Percentiles rank a stretch among this genome's conserved stretches.
These are phyloP conservation scores for Oncorhynchus kisutch DNA, from an alignment of 2,113 vertebrate genomes.

Conservation along the genomic window DNA sequence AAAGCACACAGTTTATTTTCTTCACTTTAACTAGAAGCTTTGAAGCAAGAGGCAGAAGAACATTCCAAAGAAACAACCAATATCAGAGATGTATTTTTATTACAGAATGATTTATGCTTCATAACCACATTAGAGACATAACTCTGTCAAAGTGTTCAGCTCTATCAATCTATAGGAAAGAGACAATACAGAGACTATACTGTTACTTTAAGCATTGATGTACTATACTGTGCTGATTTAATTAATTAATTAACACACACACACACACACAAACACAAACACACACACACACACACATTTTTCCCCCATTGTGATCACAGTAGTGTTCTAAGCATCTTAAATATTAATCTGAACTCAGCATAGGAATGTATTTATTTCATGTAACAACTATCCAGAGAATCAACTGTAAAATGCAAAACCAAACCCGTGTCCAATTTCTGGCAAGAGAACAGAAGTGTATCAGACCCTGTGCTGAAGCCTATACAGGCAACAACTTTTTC, in stretches of 20 bases:
- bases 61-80: slow-evolving; percentile 59
- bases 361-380: slow-evolving; percentile 12
- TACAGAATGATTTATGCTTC: slow-evolving; percentile 57
- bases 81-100: slow-evolving; percentile 66
- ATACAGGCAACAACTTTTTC: slow-evolving; percentile 46
- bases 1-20: background rate
- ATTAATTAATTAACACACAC: background rate
- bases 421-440: slow-evolving; percentile 36
- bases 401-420: slow-evolving; percentile 28
- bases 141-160: too few relatives aligned
- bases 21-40: slow-evolving; percentile 51
- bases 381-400: too few relatives aligned
- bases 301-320: slow-evolving; percentile 20
- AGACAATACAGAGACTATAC: too few relatives aligned
- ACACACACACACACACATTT: too few relatives aligned
- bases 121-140: slow-evolving; percentile 50
- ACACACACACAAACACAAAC: too few relatives aligned
- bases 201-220: too few relatives aligned
- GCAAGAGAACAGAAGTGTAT: slow-evolving; percentile 18
- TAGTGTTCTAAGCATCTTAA: slow-evolving; percentile 29
- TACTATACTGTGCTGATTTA: background rate
- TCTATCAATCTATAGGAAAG: too few relatives aligned
- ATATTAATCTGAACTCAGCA: slow-evolving; percentile 57
- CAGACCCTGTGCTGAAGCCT: background rate
- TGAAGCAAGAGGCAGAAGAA: slow-evolving; percentile 52